phyloP scores from a whole-genome alignment of 2,797 vertebrate species.

The Channa striata region DNA sequence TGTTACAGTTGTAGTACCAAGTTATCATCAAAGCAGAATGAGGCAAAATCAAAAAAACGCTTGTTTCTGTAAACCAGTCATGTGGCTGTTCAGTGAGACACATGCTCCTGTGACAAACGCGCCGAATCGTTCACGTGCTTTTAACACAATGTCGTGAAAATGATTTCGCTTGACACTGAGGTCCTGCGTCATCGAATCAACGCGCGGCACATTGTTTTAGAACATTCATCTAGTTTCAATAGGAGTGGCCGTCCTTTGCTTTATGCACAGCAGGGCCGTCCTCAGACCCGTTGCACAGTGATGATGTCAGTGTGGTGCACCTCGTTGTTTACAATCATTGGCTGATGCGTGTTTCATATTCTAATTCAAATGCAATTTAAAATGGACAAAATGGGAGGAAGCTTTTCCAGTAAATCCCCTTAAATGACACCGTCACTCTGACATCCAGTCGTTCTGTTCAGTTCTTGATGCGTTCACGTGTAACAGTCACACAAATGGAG shows the following conservation, averaged over 20 bases:
- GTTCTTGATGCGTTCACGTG: slow-evolving; percentile 3
- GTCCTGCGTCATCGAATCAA: slow-evolving; percentile 20
- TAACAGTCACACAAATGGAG: slow-evolving; percentile 6
- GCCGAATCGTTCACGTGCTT: not conserved
- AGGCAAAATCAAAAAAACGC: slow-evolving; percentile 20
- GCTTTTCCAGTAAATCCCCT: not conserved
- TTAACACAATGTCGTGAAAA: slow-evolving; percentile 10
- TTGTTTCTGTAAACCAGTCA: slow-evolving; percentile 22
- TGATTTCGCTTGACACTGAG: slow-evolving; percentile 15
- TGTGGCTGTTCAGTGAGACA: slow-evolving; percentile 18
- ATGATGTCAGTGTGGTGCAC: slow-evolving; percentile 16
- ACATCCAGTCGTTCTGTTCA: too few species aligned
- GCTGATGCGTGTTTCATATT: slow-evolving; percentile 4
- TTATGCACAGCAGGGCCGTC: slow-evolving; percentile 11
- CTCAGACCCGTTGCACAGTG: slow-evolving; percentile 29
- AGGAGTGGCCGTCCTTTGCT: slow-evolving; percentile 3
- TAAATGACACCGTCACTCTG: too few species aligned
- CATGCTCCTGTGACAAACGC: slow-evolving; percentile 8
- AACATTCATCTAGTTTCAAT: not conserved
- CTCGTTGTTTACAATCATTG: slow-evolving; percentile 4
- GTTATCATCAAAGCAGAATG: slow-evolving; percentile 25
- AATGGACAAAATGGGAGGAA: not conserved
- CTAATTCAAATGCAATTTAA: not conserved
- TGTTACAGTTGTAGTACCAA: slow-evolving; percentile 37
- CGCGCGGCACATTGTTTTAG: not conserved